Conservation (phyloP, 2,888 invertebrate genomes). For the Salticus scenicus region DNA sequence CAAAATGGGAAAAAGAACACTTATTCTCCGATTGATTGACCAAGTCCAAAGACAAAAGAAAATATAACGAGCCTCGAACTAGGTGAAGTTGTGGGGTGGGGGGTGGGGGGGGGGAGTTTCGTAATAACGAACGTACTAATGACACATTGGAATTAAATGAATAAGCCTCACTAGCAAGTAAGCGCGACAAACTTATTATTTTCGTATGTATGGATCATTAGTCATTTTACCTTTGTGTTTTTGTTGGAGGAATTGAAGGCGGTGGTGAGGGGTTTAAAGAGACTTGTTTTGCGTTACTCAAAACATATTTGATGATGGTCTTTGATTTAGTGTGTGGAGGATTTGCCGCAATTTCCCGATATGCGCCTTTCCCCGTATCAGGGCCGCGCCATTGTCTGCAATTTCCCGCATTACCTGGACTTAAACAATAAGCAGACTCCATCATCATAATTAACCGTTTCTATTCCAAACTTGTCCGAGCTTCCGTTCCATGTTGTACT, state of each 20-base stretch:
- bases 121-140: constrained; percentile 38
- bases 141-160: constrained; percentile 55
- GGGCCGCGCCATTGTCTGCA: constrained; percentile 25
- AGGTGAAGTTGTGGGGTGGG: too few species aligned
- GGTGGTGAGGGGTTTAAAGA: constrained; percentile 23
- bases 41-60: constrained; percentile 65
- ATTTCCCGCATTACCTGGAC: constrained; percentile 58
- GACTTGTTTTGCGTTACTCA: constrained; percentile 65
- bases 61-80: constrained; percentile 38
- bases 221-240: constrained; percentile 65
- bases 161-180: constrained; percentile 36
- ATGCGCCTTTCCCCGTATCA: constrained; percentile 32
- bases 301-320: constrained; percentile 40
- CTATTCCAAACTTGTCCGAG: constrained; percentile 67
- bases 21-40: constrained; percentile 64
- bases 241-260: constrained; percentile 44
- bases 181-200: constrained; percentile 69
- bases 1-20: constrained; percentile 65
- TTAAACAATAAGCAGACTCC: constrained; percentile 62
- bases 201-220: constrained; percentile 60
- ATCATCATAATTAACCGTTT: constrained; percentile 69
- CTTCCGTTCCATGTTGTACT: constrained; percentile 53
- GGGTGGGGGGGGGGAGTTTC: neutral
- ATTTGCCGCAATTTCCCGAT: constrained; percentile 35
- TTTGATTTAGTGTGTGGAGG: constrained; percentile 42